Evolutionary conservation across 2,113 vertebrate genomes (phyloP), one percentile per base, ranked within the genome.

Genomic region (Chloroceryle aenea): DNA sequence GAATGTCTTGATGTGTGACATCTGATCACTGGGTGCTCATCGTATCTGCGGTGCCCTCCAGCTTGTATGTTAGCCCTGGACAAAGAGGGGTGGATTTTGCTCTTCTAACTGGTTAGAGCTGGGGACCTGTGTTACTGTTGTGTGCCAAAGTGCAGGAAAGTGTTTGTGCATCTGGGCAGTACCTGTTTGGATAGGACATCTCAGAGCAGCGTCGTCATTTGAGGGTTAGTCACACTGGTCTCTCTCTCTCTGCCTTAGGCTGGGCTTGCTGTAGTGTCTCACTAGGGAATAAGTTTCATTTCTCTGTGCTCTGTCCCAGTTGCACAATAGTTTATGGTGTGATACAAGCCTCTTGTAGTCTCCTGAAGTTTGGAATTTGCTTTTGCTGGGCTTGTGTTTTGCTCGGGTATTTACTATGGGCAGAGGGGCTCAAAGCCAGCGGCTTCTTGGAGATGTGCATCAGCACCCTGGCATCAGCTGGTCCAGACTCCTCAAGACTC

Each of bases 351-450:
- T 29, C 52, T 55, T 13, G 1, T 42, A 34, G 77, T 25, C 90
- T 80, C 22, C 80, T 56, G 50, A 92, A 47, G 40, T 45, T 47
- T 76, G 53, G 68, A 75, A 52, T 69, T 80, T 76, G 47, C 48
- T 86, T 80, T 21, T 74, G 34, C n/a, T 47, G 82, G 83, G 17
- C 73, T 93, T 96, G 32, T 47, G 53, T 85, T 82, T 92, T 68
- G 40, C 75, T 91, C 3, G 1, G 45, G 62, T n/a, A 17, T 62
- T 89, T 73, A 45, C 2, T 20, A 8, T 16, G 55, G 58, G 71
- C 68, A 68, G 79, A 82, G 77, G 40, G 85, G 48, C 85, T 90
- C 30, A 74, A 76, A n/a, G 58, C 3, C 67, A 77, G 63, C 72
- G 72, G 26, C 68, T 92, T 26, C 59, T 45, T 30, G 62, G 78